These are phyloP conservation scores for Orestias chungarensis DNA, from an alignment of 2,797 vertebrate genomes.

Conservation along the genomic window DNA sequence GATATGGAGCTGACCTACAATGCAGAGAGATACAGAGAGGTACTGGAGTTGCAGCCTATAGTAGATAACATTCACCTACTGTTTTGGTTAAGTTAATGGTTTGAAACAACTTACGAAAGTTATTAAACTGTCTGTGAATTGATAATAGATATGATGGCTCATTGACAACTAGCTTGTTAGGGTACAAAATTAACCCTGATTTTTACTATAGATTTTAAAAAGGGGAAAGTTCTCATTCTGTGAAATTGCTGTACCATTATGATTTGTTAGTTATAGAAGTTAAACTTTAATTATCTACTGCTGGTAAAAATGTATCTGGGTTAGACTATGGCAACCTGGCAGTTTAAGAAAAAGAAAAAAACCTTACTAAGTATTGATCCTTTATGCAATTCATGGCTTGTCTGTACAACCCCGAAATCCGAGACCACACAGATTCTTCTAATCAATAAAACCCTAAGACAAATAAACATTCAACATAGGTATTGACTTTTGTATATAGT, in stretches of 20 bases:
- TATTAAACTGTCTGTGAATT: neutral
- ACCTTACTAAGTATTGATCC: constrained; percentile 7
- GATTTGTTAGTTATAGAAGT: neutral
- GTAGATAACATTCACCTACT: too few relatives aligned
- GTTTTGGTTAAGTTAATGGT: too few relatives aligned
- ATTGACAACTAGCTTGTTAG: neutral
- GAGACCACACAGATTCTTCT: neutral
- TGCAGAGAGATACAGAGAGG: neutral
- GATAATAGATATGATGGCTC: neutral
- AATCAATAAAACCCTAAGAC: neutral
- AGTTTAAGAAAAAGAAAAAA: neutral
- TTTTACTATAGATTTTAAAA: too few relatives aligned
- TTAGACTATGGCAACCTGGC: neutral
- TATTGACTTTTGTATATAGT: neutral
- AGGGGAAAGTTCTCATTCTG: neutral
- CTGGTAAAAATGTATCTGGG: neutral
- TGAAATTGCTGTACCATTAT: neutral
- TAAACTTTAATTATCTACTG: neutral
- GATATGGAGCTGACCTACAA: neutral
- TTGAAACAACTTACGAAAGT: neutral
- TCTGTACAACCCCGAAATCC: neutral
- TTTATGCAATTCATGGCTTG: neutral
- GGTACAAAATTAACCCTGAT: neutral
- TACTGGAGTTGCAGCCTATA: neutral
- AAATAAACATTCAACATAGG: neutral